Percentiles rank a stretch among this genome's conserved stretches.
Conservation (phyloP, 64 coral and sea anemone species). For the Orbicella faveolata region DNA sequence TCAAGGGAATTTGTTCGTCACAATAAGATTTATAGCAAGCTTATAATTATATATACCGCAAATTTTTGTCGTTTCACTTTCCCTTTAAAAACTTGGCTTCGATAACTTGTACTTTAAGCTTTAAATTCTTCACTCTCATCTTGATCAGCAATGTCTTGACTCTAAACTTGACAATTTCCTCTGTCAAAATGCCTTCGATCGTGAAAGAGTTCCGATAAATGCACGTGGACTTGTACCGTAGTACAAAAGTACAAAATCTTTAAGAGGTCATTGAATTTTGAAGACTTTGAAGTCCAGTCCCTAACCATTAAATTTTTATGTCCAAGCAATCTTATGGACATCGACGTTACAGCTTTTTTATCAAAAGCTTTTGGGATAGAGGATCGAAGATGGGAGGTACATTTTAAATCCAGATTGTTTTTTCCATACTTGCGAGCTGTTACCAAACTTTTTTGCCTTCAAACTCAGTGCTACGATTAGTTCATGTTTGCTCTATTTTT, state of each 20-base stretch:
- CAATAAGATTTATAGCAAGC: neutral
- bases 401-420: no score
- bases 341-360: neutral
- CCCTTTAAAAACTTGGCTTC: neutral
- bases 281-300: no score
- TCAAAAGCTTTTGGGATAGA: neutral
- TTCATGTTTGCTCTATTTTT: no score
- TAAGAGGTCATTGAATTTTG: no score
- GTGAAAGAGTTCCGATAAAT: neutral
- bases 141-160: neutral
- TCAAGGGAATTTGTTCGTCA: neutral
- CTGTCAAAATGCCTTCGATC: neutral
- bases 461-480: no score
- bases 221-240: neutral
- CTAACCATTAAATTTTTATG: no score
- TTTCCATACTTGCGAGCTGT: no score
- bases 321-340: neutral
- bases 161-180: neutral
- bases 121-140: neutral
- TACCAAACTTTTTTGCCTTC: no score
- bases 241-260: neutral
- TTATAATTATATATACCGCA: neutral
- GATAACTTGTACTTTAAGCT: neutral
- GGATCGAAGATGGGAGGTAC: no score
- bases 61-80: neutral